Base-by-base conservation (phyloP, 1,140 invertebrate genomes). In the Thaumatotibia leucotreta region DNA sequence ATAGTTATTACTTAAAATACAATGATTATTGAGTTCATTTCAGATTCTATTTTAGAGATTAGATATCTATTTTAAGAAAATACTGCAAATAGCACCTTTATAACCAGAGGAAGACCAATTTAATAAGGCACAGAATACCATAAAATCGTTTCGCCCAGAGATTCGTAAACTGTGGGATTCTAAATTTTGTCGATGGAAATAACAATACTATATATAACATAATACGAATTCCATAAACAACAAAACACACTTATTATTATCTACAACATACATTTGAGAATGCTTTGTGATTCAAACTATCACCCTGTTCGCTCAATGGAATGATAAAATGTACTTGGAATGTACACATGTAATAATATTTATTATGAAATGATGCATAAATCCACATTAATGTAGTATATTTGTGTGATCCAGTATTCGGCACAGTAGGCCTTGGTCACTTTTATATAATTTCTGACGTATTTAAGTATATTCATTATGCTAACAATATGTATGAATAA, bases 211-310 rank as follows among this genome's bases (percentile, higher is more conserved):
- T 87, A 62, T 62, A 79, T 63, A 77, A 80, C 74, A 85, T 85
- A 86, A 85, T 86, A 86, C 77, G 82, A 84, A 84, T 84, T 88
- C 83, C 81, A 79, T 77, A 54, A 67, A 76, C 66, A 72, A 75
- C 74, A 80, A 82, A 75, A 75, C 75, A 64, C n/a, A n/a, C n/a
- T 62, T 23, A 20, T 11, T 70, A 63, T 66, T 72, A 64, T 75
- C 63, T 74, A 29, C n/a, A 39, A 2, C 14, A 39, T 11, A n/a
- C 10, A 39, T 61, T 61, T 17, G 23, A 61, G 24, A 61, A 29
- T 9, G 31, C 22, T 39, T 39, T 39, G 33, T 39, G 33, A 39
- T 39, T 11, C 33, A 39, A 2, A 2, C 3, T 39, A 32, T 32
- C 31, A 39, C 33, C 33, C 33, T 39, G 33, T 39, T 39, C 33